A percentile compares a stretch with the other conserved stretches of the same genome.
Conservation (phyloP, 2,113 vertebrate genomes). For the Tor tambroides region DNA sequence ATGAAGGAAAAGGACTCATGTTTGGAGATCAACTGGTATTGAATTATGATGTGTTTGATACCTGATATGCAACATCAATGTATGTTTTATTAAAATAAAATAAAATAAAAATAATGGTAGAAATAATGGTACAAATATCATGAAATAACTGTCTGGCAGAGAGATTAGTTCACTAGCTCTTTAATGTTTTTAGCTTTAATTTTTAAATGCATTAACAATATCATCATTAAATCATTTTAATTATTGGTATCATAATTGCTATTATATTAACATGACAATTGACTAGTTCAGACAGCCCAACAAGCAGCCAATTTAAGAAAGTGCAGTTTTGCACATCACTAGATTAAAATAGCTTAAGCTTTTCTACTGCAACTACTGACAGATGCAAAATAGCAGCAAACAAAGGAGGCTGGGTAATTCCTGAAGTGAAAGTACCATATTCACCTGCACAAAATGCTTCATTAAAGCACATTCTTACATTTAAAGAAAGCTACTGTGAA, state of each 20-base stretch:
- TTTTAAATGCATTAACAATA: background rate
- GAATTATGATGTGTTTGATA: background rate
- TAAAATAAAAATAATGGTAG: background rate
- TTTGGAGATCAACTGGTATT: background rate
- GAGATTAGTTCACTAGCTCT: background rate
- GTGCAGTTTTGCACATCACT: background rate
- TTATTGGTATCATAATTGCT: background rate
- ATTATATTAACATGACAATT: background rate
- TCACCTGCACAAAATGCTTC: background rate
- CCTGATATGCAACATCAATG: background rate
- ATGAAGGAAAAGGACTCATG: background rate
- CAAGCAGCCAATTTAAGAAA: background rate
- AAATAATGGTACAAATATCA: background rate
- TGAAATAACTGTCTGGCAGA: background rate
- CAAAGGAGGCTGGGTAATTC: constrained; percentile 32
- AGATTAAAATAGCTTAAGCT: background rate
- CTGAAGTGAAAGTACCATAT: constrained; percentile 26
- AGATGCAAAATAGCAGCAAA: constrained; percentile 20
- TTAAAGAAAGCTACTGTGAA: background rate
- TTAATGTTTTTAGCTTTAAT: background rate
- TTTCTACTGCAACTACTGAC: background rate
- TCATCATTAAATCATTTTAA: background rate
- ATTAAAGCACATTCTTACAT: background rate
- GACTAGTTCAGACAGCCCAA: background rate
- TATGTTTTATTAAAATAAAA: background rate